These are phyloP conservation scores for Lophotriccus pileatus DNA, from an alignment of 2,797 vertebrate genomes.

Conservation along the genomic window DNA sequence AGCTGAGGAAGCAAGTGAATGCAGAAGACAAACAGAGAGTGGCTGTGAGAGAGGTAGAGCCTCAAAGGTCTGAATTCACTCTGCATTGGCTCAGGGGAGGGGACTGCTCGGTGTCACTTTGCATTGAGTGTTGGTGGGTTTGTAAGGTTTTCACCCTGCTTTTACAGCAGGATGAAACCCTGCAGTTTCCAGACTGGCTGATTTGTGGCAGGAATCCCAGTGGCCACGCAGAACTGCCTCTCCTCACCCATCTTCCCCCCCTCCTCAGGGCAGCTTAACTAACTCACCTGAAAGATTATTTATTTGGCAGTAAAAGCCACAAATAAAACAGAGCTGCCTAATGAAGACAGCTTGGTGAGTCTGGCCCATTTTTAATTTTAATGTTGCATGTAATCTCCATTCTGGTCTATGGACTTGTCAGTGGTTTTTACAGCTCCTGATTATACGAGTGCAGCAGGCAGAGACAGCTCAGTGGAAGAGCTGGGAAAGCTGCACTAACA, in stretches of 20 bases:
- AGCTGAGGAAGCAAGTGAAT: not conserved
- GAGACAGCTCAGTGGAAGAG: not conserved
- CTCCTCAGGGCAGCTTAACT: slow-evolving; percentile 37
- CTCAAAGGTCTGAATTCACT: not conserved
- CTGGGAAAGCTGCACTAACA: not conserved
- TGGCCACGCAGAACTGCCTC: not conserved
- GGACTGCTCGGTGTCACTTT: not conserved
- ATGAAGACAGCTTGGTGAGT: slow-evolving; percentile 44
- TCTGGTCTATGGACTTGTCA: slow-evolving; percentile 27
- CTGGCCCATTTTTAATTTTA: slow-evolving; percentile 63
- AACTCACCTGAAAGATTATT: slow-evolving; percentile 59
- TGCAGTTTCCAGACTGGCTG: not conserved
- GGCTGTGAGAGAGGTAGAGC: not conserved
- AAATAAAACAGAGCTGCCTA: slow-evolving; percentile 48
- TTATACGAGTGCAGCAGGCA: not conserved
- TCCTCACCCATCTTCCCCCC: not conserved
- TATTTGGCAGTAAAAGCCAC: slow-evolving; percentile 55
- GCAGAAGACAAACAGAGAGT: not conserved
- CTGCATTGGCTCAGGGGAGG: not conserved
- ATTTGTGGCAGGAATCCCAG: not conserved
- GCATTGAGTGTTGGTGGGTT: not conserved
- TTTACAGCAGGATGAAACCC: not conserved
- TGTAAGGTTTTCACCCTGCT: not conserved
- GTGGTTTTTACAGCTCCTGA: slow-evolving; percentile 29
- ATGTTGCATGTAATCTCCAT: slow-evolving; percentile 50